These are phyloP conservation scores for Takifugu flavidus DNA, from an alignment of 2,113 vertebrate species.

Conservation along the genomic window DNA sequence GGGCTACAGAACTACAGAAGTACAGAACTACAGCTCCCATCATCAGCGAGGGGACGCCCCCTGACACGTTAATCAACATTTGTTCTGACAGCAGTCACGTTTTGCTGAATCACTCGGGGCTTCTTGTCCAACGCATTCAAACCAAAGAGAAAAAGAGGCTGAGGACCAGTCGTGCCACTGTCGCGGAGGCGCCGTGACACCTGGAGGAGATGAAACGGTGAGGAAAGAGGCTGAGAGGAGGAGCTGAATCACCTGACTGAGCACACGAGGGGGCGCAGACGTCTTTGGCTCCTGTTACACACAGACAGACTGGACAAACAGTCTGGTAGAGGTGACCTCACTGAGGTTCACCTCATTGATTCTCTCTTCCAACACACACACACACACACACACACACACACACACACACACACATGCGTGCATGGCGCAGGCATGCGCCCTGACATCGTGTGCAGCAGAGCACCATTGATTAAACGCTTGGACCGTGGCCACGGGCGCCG, in stretches of 20 bases:
- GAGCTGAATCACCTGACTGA: slow-evolving; percentile 18
- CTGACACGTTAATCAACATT: slow-evolving; percentile 31
- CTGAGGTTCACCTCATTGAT: neutral
- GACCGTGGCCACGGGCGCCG: neutral
- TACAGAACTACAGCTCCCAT: slow-evolving; percentile 18
- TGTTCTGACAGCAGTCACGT: slow-evolving; percentile 56
- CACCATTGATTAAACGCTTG: slow-evolving; percentile 2
- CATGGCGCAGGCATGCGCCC: no score
- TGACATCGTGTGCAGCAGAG: no score
- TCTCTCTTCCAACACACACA: neutral
- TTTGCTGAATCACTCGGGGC: slow-evolving; percentile 62
- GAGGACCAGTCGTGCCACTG: slow-evolving; percentile 20
- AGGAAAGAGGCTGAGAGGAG: slow-evolving; percentile 7
- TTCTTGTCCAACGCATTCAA: slow-evolving; percentile 1
- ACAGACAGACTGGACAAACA: neutral
- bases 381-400: neutral
- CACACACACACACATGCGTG: no score
- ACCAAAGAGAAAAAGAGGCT: slow-evolving; percentile 19
- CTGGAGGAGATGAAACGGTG: slow-evolving; percentile 16
- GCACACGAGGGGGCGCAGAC: neutral
- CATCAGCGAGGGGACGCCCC: slow-evolving; percentile 10
- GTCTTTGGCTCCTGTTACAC: slow-evolving; percentile 19
- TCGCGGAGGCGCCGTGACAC: slow-evolving; percentile 33
- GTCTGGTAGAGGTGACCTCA: slow-evolving; percentile 15
- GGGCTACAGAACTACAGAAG: neutral